These are phyloP conservation scores for Andrena fulva DNA, from an alignment of 2,888 invertebrate species.

Conservation along the genomic window DNA sequence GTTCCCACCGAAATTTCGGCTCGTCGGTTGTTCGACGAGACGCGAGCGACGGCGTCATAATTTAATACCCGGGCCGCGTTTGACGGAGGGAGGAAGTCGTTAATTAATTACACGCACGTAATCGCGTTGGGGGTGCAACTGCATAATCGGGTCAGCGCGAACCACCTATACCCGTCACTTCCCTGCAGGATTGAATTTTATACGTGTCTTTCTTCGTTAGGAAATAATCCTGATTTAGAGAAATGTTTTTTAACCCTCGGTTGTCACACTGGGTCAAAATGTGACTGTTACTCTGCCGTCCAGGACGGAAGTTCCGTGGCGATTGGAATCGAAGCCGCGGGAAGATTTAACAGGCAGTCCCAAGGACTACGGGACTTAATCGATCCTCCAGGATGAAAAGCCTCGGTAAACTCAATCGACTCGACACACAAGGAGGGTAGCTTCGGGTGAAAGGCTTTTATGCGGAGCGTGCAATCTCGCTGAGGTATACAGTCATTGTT, in stretches of 20 bases:
- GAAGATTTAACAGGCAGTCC: too few species aligned
- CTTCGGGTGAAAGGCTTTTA: background rate
- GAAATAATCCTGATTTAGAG: too few species aligned
- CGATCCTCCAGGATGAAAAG: background rate
- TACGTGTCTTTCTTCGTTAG: too few species aligned
- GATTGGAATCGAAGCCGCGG: too few species aligned
- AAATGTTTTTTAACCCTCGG: too few species aligned
- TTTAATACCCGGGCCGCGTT: conserved; percentile 32
- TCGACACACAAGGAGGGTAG: background rate
- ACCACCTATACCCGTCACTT: background rate
- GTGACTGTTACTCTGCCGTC: too few species aligned
- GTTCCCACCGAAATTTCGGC: conserved; percentile 39
- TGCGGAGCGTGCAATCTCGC: background rate
- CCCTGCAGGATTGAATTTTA: too few species aligned
- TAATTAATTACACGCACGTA: conserved; percentile 50
- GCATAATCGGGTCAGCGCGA: conserved; percentile 11
- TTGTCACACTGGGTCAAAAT: too few species aligned
- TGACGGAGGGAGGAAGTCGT: conserved; percentile 5
- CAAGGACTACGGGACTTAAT: background rate
- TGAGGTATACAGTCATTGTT: conserved; percentile 10
- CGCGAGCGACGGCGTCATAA: conserved; percentile 37
- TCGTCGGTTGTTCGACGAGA: conserved; percentile 34
- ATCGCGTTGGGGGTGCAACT: conserved; percentile 24
- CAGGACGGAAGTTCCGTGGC: too few species aligned
- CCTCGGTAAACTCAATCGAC: conserved; percentile 8